Conservation (phyloP, 2,113 vertebrate species). For the Phylloscopus trochilus region DNA sequence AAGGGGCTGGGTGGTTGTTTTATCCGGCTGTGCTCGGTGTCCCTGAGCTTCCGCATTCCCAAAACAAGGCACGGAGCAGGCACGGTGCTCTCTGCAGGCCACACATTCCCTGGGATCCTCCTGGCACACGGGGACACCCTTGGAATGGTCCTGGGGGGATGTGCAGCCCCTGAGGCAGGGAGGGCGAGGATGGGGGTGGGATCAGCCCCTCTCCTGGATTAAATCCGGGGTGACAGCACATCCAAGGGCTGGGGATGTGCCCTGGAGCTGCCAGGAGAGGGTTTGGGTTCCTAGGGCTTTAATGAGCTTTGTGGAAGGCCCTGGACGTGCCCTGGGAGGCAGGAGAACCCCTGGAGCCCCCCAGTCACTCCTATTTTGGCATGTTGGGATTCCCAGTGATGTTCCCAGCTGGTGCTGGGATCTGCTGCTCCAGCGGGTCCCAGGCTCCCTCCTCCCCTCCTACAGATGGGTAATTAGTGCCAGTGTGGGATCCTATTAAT, state of each 20-base stretch:
- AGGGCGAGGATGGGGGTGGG: background rate
- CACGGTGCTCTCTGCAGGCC: rapidly evolving
- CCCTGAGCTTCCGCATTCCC: background rate
- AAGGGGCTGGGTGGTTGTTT: background rate
- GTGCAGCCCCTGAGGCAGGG: background rate
- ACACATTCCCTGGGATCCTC: rapidly evolving
- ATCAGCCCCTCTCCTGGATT: background rate
- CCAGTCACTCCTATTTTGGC: rapidly evolving
- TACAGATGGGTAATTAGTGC: background rate
- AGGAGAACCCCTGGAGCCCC: background rate
- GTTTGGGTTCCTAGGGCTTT: background rate
- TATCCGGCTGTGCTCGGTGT: rapidly evolving
- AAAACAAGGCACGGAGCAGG: rapidly evolving
- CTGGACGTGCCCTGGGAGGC: background rate
- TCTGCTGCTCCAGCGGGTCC: rapidly evolving
- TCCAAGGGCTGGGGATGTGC: rapidly evolving
- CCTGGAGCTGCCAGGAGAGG: rapidly evolving
- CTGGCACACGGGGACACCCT: rapidly evolving
- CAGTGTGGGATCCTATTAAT: constrained; percentile 2
- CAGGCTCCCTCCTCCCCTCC: background rate
- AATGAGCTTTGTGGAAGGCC: background rate
- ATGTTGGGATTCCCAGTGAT: rapidly evolving
- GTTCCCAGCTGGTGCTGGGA: background rate
- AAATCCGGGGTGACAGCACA: background rate
- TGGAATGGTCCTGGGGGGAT: background rate